A percentile compares a stretch with the other conserved stretches of the same genome.
Evolutionary conservation across 2,113 vertebrate genomes (phyloP).

Genomic region (Cyanoderma ruficeps): DNA sequence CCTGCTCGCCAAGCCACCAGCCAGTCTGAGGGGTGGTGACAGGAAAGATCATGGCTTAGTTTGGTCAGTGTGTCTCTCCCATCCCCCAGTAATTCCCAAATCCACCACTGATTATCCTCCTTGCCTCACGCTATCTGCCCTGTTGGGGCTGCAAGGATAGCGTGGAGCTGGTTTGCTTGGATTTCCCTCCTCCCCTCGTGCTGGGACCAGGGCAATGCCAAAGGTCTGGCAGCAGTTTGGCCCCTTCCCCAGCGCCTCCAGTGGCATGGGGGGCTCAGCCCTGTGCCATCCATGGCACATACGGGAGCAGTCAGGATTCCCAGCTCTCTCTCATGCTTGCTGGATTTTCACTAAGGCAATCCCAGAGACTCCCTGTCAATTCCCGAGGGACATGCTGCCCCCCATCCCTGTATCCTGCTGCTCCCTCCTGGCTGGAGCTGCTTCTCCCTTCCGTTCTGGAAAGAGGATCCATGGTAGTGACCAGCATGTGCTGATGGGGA

Average conservation of each 20-base stretch:
- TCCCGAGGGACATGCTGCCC: accelerated
- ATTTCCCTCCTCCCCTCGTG: neutral
- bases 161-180: accelerated
- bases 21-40: neutral
- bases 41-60: accelerated
- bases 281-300: neutral
- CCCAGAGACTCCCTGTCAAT: neutral
- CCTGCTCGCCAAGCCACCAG: neutral
- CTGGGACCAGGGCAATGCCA: neutral
- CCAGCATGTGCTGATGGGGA: neutral
- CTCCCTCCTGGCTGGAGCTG: neutral
- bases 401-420: neutral
- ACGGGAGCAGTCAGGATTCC: accelerated
- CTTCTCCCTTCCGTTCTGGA: neutral
- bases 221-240: accelerated
- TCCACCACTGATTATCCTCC: accelerated
- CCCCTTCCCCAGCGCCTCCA: neutral
- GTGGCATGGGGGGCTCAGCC: neutral
- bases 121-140: accelerated
- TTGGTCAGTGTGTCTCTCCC: neutral
- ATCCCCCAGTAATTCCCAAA: neutral
- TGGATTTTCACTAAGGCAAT: neutral
- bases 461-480: neutral
- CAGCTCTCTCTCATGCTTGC: neutral
- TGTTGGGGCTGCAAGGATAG: neutral